Evolutionary conservation across 2,888 invertebrate species (phyloP).

Genomic region (Gortyna flavago): DNA sequence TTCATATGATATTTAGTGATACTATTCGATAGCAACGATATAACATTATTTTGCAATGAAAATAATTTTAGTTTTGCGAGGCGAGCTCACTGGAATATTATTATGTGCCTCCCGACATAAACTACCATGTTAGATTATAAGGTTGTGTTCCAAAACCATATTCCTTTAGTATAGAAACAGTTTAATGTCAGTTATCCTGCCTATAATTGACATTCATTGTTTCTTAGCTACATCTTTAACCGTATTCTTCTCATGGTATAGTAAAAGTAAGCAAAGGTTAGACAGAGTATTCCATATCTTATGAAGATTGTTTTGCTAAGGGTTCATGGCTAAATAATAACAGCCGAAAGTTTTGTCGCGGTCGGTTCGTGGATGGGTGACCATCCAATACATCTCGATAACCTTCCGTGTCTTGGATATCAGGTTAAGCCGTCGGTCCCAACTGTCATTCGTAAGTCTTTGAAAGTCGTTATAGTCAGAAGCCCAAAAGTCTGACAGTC

Average conservation of each 20-base stretch:
- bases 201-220: constrained; percentile 46
- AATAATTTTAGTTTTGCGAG: constrained; percentile 48
- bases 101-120: constrained; percentile 41
- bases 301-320: background rate
- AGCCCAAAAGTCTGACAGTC: background rate
- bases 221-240: constrained; percentile 19
- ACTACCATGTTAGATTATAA: constrained; percentile 40
- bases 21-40: constrained; percentile 46
- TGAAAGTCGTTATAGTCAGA: background rate
- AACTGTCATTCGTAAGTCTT: too few relatives aligned
- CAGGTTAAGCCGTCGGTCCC: background rate
- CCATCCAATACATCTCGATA: background rate
- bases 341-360: background rate
- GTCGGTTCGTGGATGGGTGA: background rate
- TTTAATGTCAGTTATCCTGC: constrained; percentile 50
- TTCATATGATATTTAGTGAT: constrained; percentile 50
- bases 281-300: background rate
- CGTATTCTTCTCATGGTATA: background rate
- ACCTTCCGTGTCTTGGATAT: background rate
- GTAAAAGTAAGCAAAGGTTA: constrained; percentile 8
- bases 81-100: constrained; percentile 37
- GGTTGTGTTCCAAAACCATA: constrained; percentile 20
- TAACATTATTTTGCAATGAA: constrained; percentile 56
- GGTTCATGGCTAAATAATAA: background rate
- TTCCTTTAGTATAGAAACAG: constrained; percentile 15